Evolutionary conservation across 2,888 invertebrate genomes (phyloP).

Genomic region (Tachina lurida): DNA sequence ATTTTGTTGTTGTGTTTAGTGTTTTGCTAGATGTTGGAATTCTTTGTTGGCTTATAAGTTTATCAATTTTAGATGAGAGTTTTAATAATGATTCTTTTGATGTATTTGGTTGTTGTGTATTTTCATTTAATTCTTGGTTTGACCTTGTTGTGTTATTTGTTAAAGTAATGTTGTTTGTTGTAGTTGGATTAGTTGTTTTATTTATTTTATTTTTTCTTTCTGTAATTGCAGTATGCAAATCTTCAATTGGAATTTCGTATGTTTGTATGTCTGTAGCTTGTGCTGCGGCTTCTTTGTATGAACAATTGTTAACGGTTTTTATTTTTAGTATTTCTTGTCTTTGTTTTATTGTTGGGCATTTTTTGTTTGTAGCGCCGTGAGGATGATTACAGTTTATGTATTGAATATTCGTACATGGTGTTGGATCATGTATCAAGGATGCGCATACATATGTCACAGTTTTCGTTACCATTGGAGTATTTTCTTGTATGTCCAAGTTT

Average conservation of each 20-base stretch:
- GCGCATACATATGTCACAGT: slow-evolving; percentile 43
- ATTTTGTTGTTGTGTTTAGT: too few species aligned
- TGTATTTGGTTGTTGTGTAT: neutral
- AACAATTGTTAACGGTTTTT: slow-evolving; percentile 23
- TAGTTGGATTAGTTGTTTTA: neutral
- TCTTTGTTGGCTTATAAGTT: too few species aligned
- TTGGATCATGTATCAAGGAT: slow-evolving; percentile 33
- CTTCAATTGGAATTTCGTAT: neutral
- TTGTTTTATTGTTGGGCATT: slow-evolving; percentile 34
- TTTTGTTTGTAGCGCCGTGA: slow-evolving; percentile 40
- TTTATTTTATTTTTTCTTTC: slow-evolving; percentile 10
- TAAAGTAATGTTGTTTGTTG: neutral
- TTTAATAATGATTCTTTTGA: neutral
- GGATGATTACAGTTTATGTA: slow-evolving; percentile 32
- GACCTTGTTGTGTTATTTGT: neutral
- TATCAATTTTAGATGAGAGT: too few species aligned
- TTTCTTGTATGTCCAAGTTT: slow-evolving; percentile 53
- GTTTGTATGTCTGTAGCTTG: neutral
- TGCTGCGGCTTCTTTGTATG: slow-evolving; percentile 24
- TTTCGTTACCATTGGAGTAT: slow-evolving; percentile 19
- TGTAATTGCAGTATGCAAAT: neutral
- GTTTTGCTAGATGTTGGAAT: too few species aligned
- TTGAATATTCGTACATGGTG: slow-evolving; percentile 43
- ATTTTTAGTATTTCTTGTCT: slow-evolving; percentile 49
- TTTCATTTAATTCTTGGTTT: neutral